Conservation (phyloP, 2,113 vertebrate species). For the Pholis gunnellus region DNA sequence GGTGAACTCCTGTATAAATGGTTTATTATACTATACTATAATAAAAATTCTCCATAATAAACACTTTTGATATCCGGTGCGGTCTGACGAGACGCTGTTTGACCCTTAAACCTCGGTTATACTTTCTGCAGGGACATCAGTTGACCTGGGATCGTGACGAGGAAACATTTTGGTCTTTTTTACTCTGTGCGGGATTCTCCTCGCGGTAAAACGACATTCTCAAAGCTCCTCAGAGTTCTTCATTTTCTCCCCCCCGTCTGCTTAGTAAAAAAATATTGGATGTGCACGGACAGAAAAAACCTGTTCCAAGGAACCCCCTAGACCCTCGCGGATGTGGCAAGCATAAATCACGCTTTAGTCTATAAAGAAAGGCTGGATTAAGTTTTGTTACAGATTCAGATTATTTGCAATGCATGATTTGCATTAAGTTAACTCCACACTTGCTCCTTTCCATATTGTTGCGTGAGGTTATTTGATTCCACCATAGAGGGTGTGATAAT, state of each 20-base stretch:
- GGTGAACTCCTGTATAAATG: background rate
- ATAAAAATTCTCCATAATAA: background rate
- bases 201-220: no score
- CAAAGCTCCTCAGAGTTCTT: no score
- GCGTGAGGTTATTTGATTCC: background rate
- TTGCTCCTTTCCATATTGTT: background rate
- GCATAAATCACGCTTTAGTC: background rate
- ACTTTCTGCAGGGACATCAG: background rate
- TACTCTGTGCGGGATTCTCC: background rate
- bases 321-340: no score
- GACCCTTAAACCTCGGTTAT: background rate
- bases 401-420: background rate
- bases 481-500: background rate
- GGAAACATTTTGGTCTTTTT: background rate
- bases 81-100: background rate
- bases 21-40: background rate
- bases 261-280: background rate
- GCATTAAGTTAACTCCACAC: background rate
- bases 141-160: background rate
- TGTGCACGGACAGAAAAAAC: background rate
- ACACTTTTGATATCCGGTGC: background rate
- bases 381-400: background rate
- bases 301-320: no score
- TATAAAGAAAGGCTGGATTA: background rate
- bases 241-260: background rate